Conservation (phyloP, 2,888 invertebrate species). For the Drosophila fulvimacula region DNA sequence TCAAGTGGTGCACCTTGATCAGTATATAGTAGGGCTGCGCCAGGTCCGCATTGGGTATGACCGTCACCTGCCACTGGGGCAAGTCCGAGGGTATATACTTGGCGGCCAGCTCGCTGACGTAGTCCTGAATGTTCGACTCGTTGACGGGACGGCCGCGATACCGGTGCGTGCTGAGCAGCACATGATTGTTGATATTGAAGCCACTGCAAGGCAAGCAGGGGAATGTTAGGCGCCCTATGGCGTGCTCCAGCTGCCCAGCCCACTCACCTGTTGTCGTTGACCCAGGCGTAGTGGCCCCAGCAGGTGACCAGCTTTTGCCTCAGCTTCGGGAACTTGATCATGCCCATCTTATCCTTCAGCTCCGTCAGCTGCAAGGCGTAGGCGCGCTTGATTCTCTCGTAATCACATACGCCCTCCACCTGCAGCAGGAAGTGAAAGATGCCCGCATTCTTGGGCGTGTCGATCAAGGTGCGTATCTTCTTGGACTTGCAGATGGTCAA, state of each 20-base stretch:
- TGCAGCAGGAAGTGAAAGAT: constrained; percentile 89
- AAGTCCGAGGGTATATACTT: constrained; percentile 90
- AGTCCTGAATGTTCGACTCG: constrained; percentile 91
- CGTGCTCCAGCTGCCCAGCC: not conserved
- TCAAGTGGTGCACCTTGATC: constrained; percentile 90
- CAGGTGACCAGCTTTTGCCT: constrained; percentile 89
- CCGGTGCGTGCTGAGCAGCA: constrained; percentile 87
- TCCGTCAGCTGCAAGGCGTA: constrained; percentile 86
- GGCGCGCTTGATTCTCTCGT: constrained; percentile 86
- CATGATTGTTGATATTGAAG: constrained; percentile 88
- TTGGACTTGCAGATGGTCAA: constrained; percentile 87
- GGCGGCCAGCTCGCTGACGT: constrained; percentile 90
- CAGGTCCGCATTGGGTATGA: constrained; percentile 86
- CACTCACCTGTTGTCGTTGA: constrained; percentile 85
- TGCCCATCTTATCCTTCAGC: constrained; percentile 86
- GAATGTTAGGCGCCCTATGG: not conserved
- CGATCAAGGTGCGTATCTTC: constrained; percentile 88
- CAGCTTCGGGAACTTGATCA: constrained; percentile 88
- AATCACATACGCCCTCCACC: constrained; percentile 87
- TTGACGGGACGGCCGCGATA: constrained; percentile 90
- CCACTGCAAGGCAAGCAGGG: constrained; percentile 57
- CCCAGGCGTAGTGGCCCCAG: constrained; percentile 92
- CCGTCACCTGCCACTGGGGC: constrained; percentile 93
- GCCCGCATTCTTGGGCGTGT: constrained; percentile 90
- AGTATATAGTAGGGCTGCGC: constrained; percentile 87